These are phyloP conservation scores for Anarsia innoxiella DNA, from an alignment of 2,888 invertebrate species.

Conservation along the genomic window DNA sequence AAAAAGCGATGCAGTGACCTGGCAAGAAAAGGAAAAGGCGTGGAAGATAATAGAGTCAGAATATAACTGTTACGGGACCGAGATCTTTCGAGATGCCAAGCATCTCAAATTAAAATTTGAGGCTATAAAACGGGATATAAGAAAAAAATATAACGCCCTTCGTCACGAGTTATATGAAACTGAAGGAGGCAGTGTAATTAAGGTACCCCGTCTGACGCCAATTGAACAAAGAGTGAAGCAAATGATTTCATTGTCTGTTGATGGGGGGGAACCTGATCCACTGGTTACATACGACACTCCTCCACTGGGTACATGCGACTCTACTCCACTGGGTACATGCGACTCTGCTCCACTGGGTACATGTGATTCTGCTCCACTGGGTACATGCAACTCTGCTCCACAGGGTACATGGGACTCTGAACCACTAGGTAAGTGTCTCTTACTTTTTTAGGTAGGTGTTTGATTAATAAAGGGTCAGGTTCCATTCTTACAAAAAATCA, in stretches of 20 bases:
- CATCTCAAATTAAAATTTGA: conserved; percentile 16
- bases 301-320: too few species aligned
- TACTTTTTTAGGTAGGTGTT: too few species aligned
- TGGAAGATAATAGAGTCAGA: conserved; percentile 16
- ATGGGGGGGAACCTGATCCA: not conserved
- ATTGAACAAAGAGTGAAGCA: conserved; percentile 10
- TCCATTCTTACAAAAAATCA: too few species aligned
- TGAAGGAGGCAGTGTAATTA: not conserved
- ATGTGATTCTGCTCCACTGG: too few species aligned
- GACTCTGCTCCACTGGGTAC: too few species aligned
- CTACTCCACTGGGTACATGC: too few species aligned
- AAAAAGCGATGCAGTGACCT: conserved; percentile 15
- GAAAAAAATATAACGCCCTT: conserved; percentile 13
- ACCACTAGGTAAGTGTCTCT: not conserved
- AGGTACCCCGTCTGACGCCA: not conserved
- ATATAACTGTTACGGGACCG: conserved; percentile 12
- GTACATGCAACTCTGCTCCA: too few species aligned
- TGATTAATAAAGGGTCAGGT: too few species aligned
- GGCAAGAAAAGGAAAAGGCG: conserved; percentile 15
- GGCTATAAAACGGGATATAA: conserved; percentile 13
- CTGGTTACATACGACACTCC: too few species aligned
- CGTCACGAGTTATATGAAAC: conserved; percentile 5
- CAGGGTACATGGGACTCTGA: not conserved
- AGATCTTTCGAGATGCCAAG: conserved; percentile 8
- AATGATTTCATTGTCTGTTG: conserved; percentile 7